Base-by-base conservation (phyloP, 2,797 vertebrate genomes). In the Chloroceryle amazona region DNA sequence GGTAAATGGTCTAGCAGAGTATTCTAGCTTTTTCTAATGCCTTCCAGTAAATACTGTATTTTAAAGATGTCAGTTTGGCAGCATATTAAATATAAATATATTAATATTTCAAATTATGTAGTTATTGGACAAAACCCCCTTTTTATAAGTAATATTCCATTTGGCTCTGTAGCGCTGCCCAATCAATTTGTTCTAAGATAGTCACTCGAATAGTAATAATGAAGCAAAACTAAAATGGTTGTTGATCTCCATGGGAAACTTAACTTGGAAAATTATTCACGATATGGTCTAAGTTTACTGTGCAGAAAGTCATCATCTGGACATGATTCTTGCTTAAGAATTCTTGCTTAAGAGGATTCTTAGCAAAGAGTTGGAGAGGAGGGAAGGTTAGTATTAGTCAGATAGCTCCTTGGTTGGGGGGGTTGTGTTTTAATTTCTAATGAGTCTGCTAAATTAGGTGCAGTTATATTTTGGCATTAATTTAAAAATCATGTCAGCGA, bases 201-300 rank as follows among this genome's bases (percentile, higher is more conserved):
- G 37, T 13, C 57, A 68, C 90, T 91, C 90, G 74, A 95, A 84
- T 81, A 68, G 47, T 89, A 72, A 26, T 89, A 72, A 26, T 91
- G 91, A 96, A 91, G 80, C 46, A 95, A 92, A 96, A 89, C 63
- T 86, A 31, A 96, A 97, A 85, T 68, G 44, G 68, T 96, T 25
- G 75, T 86, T 93, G 89, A 84, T 89, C 90, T 96, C 89, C 86
- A 9, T 62, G 74, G 82, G 86, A 94, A 97, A 81, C 67, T 52
- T 93, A 55, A 86, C 82, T 96, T 92, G 47, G 35, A 92, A 96
- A 94, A 94, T 97, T 90, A 95, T 95, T 98, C 94, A 86, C 81
- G 71, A 80, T 90, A 6, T 46, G 21, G 6, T 29, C 13, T 42
- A 86, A 76, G 4, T 65, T 78, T 65, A 11, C 21, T 61, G 1